phyloP scores from a whole-genome alignment of 2,888 invertebrate species.

The Tipula unca region DNA sequence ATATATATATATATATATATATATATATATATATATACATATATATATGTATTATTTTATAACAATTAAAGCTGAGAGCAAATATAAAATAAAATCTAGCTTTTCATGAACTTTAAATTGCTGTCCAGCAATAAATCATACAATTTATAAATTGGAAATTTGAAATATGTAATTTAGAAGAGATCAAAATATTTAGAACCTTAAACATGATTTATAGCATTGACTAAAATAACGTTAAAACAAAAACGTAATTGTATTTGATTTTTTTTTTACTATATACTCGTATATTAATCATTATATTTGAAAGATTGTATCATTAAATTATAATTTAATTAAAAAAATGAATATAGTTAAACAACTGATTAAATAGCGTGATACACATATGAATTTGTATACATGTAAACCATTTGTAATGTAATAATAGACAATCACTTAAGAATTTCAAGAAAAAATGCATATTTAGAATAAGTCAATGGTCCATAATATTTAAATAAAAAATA shows the following conservation, averaged over 20 bases:
- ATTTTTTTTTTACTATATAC: too few relatives aligned
- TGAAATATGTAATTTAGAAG: background rate
- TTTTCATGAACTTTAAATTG: background rate
- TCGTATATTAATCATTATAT: too few relatives aligned
- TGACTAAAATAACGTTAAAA: background rate
- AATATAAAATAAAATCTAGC: background rate
- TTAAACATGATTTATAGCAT: background rate
- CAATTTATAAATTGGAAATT: background rate
- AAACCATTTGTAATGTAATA: too few relatives aligned
- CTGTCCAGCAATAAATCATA: background rate
- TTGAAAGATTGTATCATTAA: too few relatives aligned
- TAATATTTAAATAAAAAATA: too few relatives aligned
- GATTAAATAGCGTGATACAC: background rate
- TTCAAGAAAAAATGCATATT: background rate
- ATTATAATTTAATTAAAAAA: too few relatives aligned
- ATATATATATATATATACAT: too few relatives aligned
- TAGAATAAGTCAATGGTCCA: too few relatives aligned
- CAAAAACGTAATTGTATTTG: background rate
- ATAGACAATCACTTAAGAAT: background rate
- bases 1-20: too few relatives aligned
- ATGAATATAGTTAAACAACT: too few relatives aligned
- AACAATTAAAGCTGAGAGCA: background rate
- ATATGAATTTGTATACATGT: too few relatives aligned
- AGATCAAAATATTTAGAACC: background rate
- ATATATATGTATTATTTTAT: too few relatives aligned